A percentile compares a stretch with the other conserved stretches of the same genome.
Conservation (phyloP, 2,113 vertebrate genomes). For the Neodon shergylaensis region DNA sequence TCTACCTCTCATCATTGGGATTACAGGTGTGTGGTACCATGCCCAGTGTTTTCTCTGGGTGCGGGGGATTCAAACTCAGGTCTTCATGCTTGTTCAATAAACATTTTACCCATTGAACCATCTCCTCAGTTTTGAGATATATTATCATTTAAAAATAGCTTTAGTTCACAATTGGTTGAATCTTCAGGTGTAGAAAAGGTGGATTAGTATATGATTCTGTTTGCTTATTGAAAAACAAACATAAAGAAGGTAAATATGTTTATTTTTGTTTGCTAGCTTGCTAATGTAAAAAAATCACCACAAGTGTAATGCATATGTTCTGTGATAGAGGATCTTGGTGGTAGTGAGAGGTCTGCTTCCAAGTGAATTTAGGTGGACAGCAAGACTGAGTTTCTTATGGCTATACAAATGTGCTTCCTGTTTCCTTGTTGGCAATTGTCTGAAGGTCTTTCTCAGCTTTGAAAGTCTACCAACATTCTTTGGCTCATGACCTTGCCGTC, state of each 20-base stretch:
- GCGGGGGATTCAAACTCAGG: neutral
- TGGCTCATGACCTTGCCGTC: neutral
- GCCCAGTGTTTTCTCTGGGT: neutral
- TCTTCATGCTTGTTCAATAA: neutral
- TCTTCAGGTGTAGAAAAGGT: neutral
- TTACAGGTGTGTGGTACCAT: neutral
- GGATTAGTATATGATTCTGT: neutral
- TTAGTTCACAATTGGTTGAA: neutral
- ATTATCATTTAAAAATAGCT: neutral
- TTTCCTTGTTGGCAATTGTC: neutral
- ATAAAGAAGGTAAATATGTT: neutral
- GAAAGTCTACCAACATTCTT: neutral
- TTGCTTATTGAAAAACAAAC: neutral
- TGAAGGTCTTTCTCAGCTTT: conserved; percentile 13
- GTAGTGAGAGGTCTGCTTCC: neutral
- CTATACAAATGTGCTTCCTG: neutral
- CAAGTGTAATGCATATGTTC: neutral
- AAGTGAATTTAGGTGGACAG: neutral
- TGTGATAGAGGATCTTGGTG: neutral
- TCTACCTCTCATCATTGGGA: neutral
- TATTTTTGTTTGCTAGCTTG: neutral
- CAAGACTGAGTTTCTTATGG: conserved; percentile 20
- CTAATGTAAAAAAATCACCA: neutral
- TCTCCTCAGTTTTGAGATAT: neutral
- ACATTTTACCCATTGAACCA: neutral